Base-by-base conservation (phyloP, 2,888 invertebrate genomes). In the Chymomyza amoena region DNA sequence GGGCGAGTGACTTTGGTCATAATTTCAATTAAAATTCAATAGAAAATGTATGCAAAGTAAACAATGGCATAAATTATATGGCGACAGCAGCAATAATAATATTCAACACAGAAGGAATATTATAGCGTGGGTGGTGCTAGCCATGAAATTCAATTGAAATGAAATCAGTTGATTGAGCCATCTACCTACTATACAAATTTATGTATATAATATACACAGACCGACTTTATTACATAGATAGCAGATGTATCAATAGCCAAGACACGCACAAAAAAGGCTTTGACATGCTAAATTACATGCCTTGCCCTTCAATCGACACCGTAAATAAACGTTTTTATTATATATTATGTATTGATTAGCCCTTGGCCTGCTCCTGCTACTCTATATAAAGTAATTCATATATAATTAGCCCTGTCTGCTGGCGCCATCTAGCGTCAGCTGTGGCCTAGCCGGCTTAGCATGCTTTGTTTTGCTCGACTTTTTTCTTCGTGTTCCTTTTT, bases 11-110 rank as follows among this genome's bases (percentile, higher is more conserved):
- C 70, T 66, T 75, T n/a, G 66, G 78, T 74, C 73, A 80, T 80
- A 84, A 86, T 81, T 84, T 86, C 83, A 83, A 83, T 86, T 83
- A 83, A 83, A 86, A 83, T 83, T 80, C 86, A 84, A 86, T 81
- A 78, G 71, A 78, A 83, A 79, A 83, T 81, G 75, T 85, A 84
- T 85, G 83, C 86, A 71, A 78, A 80, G 77, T 75, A 68, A 74
- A 81, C 81, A 81, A 81, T 80, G 70, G 70, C 70, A 68, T 64
- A 75, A 81, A 77, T 84, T 70, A 73, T 69, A 64, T 59, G 45
- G 60, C 61, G 18, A 5, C 61, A 7, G 51, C 13, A 20, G 25
- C 57, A 64, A 56, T 54, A 63, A 56, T 54, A 52, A 51, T 25
- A 50, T 20, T 16, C 52, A 50, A 15, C n/a, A 51, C 15, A 51